Percentiles rank a stretch among this genome's conserved stretches.
Evolutionary conservation across 2,888 invertebrate genomes (phyloP).

Genomic region (Entomobrya multifasciata): DNA sequence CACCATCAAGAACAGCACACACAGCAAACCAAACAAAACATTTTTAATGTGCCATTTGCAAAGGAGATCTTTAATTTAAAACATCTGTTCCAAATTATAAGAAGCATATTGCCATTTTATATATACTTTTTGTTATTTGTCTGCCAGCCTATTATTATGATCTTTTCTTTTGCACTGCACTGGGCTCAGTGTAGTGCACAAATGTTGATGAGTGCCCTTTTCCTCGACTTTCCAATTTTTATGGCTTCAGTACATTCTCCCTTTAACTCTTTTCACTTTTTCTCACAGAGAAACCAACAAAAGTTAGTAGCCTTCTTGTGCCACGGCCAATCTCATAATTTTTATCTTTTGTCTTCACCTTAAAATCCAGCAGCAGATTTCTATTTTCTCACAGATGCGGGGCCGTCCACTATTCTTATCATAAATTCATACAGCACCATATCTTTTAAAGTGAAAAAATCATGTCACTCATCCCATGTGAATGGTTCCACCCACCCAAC

Average conservation of each 20-base stretch:
- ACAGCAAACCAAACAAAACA: conserved; percentile 19
- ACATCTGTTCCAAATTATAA: conserved; percentile 65
- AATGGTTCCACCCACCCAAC: no score
- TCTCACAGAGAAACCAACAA: no score
- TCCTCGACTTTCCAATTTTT: conserved; percentile 42
- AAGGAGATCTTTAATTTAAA: conserved; percentile 61
- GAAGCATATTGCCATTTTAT: conserved; percentile 10
- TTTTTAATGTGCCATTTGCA: conserved; percentile 65
- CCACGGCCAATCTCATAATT: no score
- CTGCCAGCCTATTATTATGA: conserved; percentile 14
- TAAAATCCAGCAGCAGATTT: no score
- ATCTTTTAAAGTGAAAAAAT: no score
- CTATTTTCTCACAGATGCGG: no score
- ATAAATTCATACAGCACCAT: no score
- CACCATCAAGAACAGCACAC: conserved; percentile 18
- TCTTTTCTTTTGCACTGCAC: neutral
- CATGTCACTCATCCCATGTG: no score
- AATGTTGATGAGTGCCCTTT: conserved; percentile 49
- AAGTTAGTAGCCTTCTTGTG: no score
- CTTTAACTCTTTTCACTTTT: conserved; percentile 18
- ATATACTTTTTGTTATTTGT: neutral
- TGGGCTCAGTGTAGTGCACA: conserved; percentile 41
- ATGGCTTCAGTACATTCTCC: conserved; percentile 44
- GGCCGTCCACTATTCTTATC: no score
- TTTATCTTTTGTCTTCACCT: no score